Evolutionary conservation across 1,140 invertebrate genomes (phyloP).

Genomic region (Sycophila sp.): DNA sequence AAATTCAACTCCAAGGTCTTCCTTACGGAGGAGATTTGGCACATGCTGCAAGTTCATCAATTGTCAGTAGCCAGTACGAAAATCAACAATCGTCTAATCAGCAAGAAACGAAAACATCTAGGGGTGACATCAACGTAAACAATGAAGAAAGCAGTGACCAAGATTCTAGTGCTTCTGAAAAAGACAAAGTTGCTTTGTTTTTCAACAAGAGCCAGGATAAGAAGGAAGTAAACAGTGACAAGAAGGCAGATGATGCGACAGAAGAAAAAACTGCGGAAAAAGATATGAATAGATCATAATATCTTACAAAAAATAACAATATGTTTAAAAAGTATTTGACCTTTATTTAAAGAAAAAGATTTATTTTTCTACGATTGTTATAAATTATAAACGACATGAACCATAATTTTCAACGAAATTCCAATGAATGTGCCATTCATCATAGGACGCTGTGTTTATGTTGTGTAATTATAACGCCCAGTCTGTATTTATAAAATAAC

Average conservation of each 20-base stretch:
- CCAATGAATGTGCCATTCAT: slow-evolving; percentile 35
- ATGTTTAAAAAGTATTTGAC: too few species aligned
- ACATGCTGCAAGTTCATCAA: slow-evolving; percentile 36
- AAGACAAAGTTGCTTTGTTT: slow-evolving; percentile 52
- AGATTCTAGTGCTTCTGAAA: slow-evolving; percentile 31
- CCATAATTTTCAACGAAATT: neutral
- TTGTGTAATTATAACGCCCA: slow-evolving; percentile 10
- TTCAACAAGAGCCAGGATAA: slow-evolving; percentile 50
- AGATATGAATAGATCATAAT: too few species aligned
- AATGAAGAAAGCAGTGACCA: neutral
- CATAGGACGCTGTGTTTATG: slow-evolving; percentile 3
- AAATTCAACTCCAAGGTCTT: slow-evolving; percentile 51
- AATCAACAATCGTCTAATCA: slow-evolving; percentile 15
- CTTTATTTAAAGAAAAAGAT: too few species aligned
- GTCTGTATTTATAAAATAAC: neutral
- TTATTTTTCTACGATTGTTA: too few species aligned
- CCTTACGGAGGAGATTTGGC: slow-evolving; percentile 45
- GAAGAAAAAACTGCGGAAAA: slow-evolving; percentile 31
- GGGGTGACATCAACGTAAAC: neutral
- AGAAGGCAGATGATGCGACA: slow-evolving; percentile 3
- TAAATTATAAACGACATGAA: too few species aligned
- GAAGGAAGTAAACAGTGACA: slow-evolving; percentile 47
- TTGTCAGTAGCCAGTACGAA: slow-evolving; percentile 38
- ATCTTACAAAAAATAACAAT: too few species aligned
- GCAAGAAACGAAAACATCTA: slow-evolving; percentile 5